Base-by-base conservation (phyloP, 2,888 invertebrate genomes). In the Scaptomyza flava region DNA sequence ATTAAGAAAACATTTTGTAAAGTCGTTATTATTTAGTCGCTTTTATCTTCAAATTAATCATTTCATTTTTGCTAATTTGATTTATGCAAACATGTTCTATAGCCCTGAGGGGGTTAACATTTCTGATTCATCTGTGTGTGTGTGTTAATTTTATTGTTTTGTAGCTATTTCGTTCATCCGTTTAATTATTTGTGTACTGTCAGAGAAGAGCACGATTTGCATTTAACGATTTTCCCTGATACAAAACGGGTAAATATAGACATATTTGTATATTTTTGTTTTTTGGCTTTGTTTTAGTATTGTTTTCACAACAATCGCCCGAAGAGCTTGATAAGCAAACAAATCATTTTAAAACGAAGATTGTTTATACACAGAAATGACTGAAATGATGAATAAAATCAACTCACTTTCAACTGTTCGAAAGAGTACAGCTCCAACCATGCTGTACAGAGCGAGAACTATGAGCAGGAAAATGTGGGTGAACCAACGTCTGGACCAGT, bases 391-490 rank as follows among this genome's bases (percentile, higher is more conserved):
- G 38, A 36, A 54, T 38, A 14, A 38, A 38, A 7, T n/a, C 7
- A 8, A 89, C 91, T 94, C 89, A 95, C 96, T 95, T 93, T 98
- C 98, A 46, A 98, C 93, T 56, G 95, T 93, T 84, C 94, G 93
- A 91, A 98, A 98, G 34, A 97, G 92, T 48, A 95, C 92, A 1
- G 97, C 98, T 31, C 98, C 98, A 33, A 96, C 94, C 65, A 96
- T 93, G 83, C 96, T 97, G 91, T 97, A 98, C 57, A 95, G 91
- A 58, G 95, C 92, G 68, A 98, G 94, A 79, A 97, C 94, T 79
- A 96, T 90, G 81, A 96, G 94, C 85, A 98, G 93, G 91, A 97
- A 97, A 68, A 97, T 94, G 92, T 98, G 97, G 41, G 97, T 97
- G 90, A 98, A 97, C 97, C 97, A 97, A 89, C 94, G 94, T 86